These are phyloP conservation scores for Crotalus horridus DNA, from an alignment of 2,113 vertebrate species.

Conservation along the genomic window DNA sequence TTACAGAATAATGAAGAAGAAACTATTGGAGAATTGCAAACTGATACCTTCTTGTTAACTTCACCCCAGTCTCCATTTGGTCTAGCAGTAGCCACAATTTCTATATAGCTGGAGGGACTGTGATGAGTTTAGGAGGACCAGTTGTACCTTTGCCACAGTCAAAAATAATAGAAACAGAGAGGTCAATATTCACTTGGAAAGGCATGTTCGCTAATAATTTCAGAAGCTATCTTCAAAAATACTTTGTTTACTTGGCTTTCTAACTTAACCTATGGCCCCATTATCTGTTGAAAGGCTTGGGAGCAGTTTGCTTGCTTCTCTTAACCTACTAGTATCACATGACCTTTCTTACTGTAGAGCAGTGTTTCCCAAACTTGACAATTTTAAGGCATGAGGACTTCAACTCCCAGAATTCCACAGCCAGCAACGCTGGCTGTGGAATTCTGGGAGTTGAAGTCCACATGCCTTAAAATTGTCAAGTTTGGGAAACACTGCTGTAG, in stretches of 20 bases:
- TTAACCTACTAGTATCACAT: neutral
- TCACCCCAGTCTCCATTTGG: neutral
- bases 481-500: neutral
- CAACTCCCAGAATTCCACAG: no score
- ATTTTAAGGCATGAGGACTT: no score
- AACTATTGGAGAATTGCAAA: neutral
- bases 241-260: neutral
- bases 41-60: neutral
- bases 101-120: neutral
- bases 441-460: no score
- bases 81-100: neutral
- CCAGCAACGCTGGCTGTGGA: no score
- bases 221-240: neutral
- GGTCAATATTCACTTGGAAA: neutral
- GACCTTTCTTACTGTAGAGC: neutral
- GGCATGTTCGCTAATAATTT: neutral
- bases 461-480: no score
- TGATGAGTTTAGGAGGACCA: neutral
- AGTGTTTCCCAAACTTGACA: no score
- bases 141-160: neutral
- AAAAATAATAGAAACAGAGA: neutral
- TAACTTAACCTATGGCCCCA: neutral
- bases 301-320: neutral
- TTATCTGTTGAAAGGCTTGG: neutral
- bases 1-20: neutral